phyloP scores from a whole-genome alignment of 2,113 vertebrate genomes.

The Esox niger region DNA sequence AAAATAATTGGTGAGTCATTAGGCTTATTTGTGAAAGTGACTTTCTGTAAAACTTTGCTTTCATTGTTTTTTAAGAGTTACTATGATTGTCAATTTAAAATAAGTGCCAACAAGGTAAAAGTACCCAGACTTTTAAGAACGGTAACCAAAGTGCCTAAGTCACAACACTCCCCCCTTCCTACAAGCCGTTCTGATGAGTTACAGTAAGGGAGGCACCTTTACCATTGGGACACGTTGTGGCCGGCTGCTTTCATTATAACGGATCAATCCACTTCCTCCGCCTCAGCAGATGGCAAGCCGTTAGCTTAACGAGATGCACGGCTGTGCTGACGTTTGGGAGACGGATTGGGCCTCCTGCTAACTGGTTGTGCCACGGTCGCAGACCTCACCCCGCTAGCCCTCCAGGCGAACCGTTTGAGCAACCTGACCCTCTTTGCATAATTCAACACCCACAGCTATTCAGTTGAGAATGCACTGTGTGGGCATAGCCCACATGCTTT shows the following conservation, averaged over 20 bases:
- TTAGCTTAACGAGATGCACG: conserved; percentile 74
- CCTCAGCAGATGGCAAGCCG: conserved; percentile 72
- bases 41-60: background rate
- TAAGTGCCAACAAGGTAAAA: too few relatives aligned
- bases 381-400: conserved; percentile 56
- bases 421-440: conserved; percentile 50
- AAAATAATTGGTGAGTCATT: background rate
- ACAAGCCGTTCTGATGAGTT: background rate
- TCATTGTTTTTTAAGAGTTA: background rate
- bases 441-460: conserved; percentile 26
- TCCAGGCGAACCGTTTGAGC: conserved; percentile 53
- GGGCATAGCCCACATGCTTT: background rate
- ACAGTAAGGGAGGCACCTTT: conserved; percentile 15
- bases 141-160: background rate
- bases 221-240: conserved; percentile 58
- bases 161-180: background rate
- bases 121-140: too few relatives aligned
- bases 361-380: conserved; percentile 40
- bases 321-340: conserved; percentile 60
- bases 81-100: too few relatives aligned
- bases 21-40: too few relatives aligned
- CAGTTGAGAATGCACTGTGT: background rate
- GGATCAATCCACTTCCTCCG: conserved; percentile 74
- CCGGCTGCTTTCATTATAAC: conserved; percentile 69
- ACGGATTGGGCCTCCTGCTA: conserved; percentile 72